Conservation (phyloP, 2,113 vertebrate genomes). For the Anser brachyrhynchus region DNA sequence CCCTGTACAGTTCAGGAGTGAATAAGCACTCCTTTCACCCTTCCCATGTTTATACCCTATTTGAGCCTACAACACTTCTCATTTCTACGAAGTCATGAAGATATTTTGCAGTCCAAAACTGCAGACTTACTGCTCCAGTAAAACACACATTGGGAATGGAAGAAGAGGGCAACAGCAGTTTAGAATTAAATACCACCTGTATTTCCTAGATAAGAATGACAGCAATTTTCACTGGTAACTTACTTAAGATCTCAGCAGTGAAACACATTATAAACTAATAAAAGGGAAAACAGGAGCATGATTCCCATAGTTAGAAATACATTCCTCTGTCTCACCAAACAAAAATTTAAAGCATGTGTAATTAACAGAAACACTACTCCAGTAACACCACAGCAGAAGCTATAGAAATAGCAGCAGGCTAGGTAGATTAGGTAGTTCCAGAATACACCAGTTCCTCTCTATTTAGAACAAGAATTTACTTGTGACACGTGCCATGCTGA, state of each 20-base stretch:
- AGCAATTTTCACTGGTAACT: background rate
- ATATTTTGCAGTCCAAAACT: background rate
- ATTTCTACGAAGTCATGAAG: background rate
- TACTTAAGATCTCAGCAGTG: background rate
- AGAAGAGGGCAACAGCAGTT: background rate
- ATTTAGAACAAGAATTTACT: background rate
- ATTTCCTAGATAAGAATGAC: background rate
- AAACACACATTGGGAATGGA: background rate
- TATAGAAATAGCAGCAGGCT: background rate
- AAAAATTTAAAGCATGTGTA: background rate
- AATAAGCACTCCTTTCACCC: background rate
- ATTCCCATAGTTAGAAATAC: background rate
- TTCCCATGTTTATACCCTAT: background rate
- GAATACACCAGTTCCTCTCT: background rate
- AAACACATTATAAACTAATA: background rate
- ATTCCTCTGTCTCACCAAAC: background rate
- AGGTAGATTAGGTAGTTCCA: background rate
- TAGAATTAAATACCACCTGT: background rate
- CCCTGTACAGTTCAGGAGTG: background rate
- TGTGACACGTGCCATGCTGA: fast-evolving
- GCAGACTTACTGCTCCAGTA: background rate
- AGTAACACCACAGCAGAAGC: background rate
- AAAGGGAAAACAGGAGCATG: background rate
- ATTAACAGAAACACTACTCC: background rate
- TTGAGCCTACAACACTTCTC: background rate